Evolutionary conservation across 2,888 invertebrate species (phyloP), one percentile per base, ranked within the genome.

Genomic region (Drosophila affinis): DNA sequence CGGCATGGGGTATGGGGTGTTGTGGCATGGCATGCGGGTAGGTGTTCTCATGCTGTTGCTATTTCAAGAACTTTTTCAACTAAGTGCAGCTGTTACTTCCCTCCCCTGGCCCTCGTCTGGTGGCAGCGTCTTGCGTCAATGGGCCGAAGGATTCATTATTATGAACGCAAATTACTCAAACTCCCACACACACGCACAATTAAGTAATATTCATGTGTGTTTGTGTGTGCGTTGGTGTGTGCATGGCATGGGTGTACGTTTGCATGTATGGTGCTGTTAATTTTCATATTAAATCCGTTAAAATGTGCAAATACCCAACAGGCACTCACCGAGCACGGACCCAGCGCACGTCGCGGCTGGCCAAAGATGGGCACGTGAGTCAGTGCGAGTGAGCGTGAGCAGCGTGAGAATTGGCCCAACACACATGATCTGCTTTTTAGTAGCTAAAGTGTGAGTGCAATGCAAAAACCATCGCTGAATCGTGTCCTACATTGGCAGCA

Each of bases 211-310:
- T 39, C n/a, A 3, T n/a, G 53, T 44, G 7, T 18, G 17, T 44
- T 51, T 34, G 39, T 44, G 24, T 34, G 61, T 39, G 53, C 34
- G 56, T 39, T 21, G 21, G 62, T 55, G 55, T 52, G 64, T 48
- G 56, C 55, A n/a, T 39, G 54, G 29, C 18, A 45, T 46, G 55
- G 39, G 39, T 29, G 54, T 32, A 29, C 29, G 29, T 29, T 29
- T 29, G 44, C 47, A 57, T 68, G 52, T 67, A 59, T 72, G 67
- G 32, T 57, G 81, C 72, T 86, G 87, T 83, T 83, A 83, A 83
- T 83, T 83, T 83, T 83, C 83, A 83, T 83, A 87, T 83, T 83
- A 86, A 86, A 83, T 83, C 84, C 83, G 87, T 83, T 87, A 86
- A 87, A 86, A 83, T 87, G 84, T 75, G 81, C 79, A 87, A 86